Conservation (phyloP, 2,888 invertebrate genomes). For the Theretra japonica region DNA sequence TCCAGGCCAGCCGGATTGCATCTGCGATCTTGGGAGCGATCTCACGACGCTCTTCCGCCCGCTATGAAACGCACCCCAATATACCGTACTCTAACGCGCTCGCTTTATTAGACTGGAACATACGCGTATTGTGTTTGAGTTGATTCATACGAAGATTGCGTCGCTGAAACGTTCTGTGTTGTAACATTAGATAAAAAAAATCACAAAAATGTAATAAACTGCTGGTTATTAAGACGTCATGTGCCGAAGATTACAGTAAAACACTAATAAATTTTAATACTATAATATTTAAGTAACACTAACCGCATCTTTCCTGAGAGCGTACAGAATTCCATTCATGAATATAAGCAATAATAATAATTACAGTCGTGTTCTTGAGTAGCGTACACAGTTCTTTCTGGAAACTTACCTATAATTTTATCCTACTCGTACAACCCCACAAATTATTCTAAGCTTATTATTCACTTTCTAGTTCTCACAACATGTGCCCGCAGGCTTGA, state of each 20-base stretch:
- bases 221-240: conserved; percentile 24
- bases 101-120: not conserved
- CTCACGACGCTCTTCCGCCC: conserved; percentile 64
- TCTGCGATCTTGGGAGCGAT: conserved; percentile 62
- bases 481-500: conserved; percentile 45
- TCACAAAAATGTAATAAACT: not conserved
- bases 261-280: conserved; percentile 21
- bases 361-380: conserved; percentile 47
- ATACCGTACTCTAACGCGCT: not conserved
- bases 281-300: conserved; percentile 35
- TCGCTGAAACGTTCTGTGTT: too few species aligned
- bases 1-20: conserved; percentile 61
- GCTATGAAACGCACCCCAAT: conserved; percentile 33
- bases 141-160: not conserved
- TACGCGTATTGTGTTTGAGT: not conserved
- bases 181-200: not conserved
- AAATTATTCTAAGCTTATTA: conserved; percentile 63
- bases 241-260: conserved; percentile 6
- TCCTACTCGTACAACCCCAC: conserved; percentile 53
- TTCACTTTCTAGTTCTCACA: conserved; percentile 68
- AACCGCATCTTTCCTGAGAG: conserved; percentile 43
- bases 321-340: conserved; percentile 48
- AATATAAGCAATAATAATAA: conserved; percentile 55
- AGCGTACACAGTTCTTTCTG: conserved; percentile 52
- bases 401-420: conserved; percentile 63